phyloP scores from a whole-genome alignment of 2,888 invertebrate species.

The Latrodectus elegans region DNA sequence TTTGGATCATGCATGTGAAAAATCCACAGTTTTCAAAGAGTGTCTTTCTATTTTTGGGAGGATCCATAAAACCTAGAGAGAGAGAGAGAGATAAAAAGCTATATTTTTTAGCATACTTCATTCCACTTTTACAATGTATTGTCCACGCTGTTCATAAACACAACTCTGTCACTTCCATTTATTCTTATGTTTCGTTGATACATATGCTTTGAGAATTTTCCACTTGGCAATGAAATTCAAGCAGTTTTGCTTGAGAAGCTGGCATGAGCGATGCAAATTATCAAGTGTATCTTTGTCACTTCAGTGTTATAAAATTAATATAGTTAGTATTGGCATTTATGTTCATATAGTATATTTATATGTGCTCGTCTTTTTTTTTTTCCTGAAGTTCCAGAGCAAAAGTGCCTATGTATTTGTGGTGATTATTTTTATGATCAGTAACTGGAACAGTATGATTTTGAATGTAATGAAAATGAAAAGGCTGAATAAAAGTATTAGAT shows the following conservation, averaged over 20 bases:
- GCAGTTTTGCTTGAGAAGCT: background rate
- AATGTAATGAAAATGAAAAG: slow-evolving; percentile 4
- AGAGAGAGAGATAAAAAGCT: too few relatives aligned
- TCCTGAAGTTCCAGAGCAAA: slow-evolving; percentile 46
- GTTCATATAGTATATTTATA: slow-evolving; percentile 63
- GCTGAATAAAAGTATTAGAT: background rate
- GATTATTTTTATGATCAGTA: slow-evolving; percentile 35
- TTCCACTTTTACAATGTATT: background rate
- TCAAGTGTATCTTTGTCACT: slow-evolving; percentile 8
- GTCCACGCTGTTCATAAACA: background rate
- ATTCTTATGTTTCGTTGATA: background rate
- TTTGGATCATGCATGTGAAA: too few relatives aligned
- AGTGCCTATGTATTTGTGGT: slow-evolving; percentile 54
- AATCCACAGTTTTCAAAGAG: too few relatives aligned
- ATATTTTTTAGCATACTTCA: background rate
- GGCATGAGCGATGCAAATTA: slow-evolving; percentile 4
- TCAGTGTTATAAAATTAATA: slow-evolving; percentile 55
- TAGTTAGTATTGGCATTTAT: slow-evolving; percentile 43
- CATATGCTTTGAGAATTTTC: background rate
- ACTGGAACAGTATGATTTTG: slow-evolving; percentile 14
- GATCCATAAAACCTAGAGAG: too few relatives aligned
- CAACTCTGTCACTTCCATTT: background rate
- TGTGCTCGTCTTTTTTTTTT: slow-evolving; percentile 33
- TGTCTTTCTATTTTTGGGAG: too few relatives aligned
- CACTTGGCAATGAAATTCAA: background rate